Evolutionary conservation across 1,140 invertebrate genomes (phyloP), one percentile per base, ranked within the genome.

Genomic region (Solenopsis fugax): DNA sequence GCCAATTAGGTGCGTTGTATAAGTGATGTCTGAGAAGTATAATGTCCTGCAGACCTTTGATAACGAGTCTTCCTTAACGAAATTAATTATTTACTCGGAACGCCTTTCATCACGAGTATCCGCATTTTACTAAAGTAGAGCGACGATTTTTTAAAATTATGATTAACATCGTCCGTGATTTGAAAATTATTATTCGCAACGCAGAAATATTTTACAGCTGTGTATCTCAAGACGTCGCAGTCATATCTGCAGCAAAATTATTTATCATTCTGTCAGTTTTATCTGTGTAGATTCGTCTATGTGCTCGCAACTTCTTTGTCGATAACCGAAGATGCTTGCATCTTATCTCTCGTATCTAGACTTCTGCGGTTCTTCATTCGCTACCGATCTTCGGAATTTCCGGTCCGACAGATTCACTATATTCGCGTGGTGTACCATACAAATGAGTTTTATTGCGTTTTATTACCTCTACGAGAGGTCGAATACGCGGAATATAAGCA

Each of bases 401-500:
- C 54, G 37, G 62, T 56, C 21, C 52, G 48, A 89, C 69, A 62
- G 87, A 89, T 87, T 50, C 58, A 16, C 56, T 52, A 62, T 60
- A 71, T 52, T 78, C 48, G 52, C 65, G 29, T 37, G 58, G 48
- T 52, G 50, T 52, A 34, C 21, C 24, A 52, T 77, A 81, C 37
- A 54, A 58, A 78, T 72, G 62, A 88, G 86, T 75, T 90, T 90
- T 90, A 87, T 90, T 81, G 72, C 80, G 29, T 81, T 88, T 90
- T 88, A 88, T 84, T 87, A 84, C 78, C 65, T 84, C 29, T 67
- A 24, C 67, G 58, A 71, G 67, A 58, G 67, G 41, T 48, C 24
- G 81, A 77, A 60, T 48, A 37, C 72, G 29, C 21, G 54, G 34
- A 71, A 54, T 54, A 67, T 77, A 76, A 81, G 75, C 73, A 85